These are phyloP conservation scores for Heteromormyrus szaboi DNA, from an alignment of 2,797 vertebrate species.

Conservation along the genomic window DNA sequence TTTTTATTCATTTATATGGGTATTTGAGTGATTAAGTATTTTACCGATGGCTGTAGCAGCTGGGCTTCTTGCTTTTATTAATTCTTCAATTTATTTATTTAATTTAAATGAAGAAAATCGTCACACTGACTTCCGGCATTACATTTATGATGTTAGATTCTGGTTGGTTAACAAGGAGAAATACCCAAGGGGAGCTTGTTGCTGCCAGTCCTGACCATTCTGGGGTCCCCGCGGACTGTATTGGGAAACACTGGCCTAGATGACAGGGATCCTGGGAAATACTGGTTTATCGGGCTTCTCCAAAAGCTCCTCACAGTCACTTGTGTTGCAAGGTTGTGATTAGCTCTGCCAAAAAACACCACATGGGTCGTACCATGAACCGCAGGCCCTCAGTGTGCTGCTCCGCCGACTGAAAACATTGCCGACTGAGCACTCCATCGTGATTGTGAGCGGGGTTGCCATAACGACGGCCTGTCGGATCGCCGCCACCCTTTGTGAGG, in stretches of 20 bases:
- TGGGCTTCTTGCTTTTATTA: neutral
- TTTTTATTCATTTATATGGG: neutral
- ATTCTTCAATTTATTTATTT: neutral
- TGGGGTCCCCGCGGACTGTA: neutral
- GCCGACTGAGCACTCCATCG: conserved; percentile 1
- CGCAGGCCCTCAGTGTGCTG: neutral
- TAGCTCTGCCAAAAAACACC: neutral
- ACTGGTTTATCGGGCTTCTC: neutral
- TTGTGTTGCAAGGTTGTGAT: neutral
- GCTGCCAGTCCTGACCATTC: neutral
- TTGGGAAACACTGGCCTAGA: neutral
- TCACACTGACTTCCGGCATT: neutral
- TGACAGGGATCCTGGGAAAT: neutral
- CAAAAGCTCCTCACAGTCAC: neutral
- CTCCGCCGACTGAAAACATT: neutral
- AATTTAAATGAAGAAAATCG: neutral
- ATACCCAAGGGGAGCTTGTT: neutral
- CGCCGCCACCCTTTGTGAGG: neutral
- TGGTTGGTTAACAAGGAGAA: neutral
- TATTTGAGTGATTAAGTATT: neutral
- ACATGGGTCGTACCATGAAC: neutral
- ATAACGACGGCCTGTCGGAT: conserved; percentile 8
- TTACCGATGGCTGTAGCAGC: neutral
- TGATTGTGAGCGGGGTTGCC: neutral
- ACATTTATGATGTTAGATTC: neutral